A percentile compares a stretch with the other conserved stretches of the same genome.
phyloP scores from a whole-genome alignment of 2,797 vertebrate genomes.

The Gallirallus australis region DNA sequence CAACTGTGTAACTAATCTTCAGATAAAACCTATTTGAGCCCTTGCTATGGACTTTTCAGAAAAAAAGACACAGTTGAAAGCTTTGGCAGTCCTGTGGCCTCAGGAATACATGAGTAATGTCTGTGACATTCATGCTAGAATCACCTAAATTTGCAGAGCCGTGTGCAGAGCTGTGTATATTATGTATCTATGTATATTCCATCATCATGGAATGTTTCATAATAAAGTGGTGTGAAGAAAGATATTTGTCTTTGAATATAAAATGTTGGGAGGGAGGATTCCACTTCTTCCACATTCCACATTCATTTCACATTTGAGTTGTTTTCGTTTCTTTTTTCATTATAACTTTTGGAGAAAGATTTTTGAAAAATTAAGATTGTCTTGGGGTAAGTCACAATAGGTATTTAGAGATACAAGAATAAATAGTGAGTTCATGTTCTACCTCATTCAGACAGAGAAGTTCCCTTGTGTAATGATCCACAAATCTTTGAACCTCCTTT shows the following conservation, averaged over 20 bases:
- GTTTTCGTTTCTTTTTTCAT: fast-evolving
- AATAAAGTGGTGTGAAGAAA: neutral
- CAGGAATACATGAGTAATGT: neutral
- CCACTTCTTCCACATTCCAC: neutral
- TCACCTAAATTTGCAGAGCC: neutral
- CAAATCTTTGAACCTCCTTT: neutral
- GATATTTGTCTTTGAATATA: neutral
- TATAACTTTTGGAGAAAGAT: neutral
- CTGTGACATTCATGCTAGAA: neutral
- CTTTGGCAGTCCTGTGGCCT: neutral
- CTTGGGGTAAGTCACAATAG: neutral
- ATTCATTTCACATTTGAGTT: neutral
- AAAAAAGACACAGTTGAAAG: neutral
- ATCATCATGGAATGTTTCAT: neutral
- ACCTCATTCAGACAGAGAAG: neutral
- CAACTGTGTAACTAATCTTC: neutral
- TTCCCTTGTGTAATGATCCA: fast-evolving
- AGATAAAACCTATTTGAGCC: neutral
- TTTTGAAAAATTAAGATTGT: neutral
- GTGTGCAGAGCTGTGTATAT: neutral
- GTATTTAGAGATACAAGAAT: neutral
- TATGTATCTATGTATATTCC: no score
- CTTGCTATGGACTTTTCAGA: neutral
- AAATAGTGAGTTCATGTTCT: neutral
- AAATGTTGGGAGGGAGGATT: neutral